Evolutionary conservation across 2,888 invertebrate genomes (phyloP), one percentile per base, ranked within the genome.

Genomic region (Drosophila algonquin): DNA sequence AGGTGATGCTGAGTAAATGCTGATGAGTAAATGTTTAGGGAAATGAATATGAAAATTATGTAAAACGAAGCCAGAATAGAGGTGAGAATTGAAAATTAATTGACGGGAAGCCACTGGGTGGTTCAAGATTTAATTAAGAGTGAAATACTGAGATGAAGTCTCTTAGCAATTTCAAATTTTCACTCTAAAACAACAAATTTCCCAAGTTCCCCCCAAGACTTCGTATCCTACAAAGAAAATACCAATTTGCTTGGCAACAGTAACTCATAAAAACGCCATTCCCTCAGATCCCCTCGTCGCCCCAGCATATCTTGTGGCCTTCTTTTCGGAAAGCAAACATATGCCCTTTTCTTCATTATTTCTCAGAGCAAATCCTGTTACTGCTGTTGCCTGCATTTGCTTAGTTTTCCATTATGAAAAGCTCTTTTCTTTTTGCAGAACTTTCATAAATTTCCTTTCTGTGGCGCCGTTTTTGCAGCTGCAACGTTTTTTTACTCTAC

Each of bases 361-460:
- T 45, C 30, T 45, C 48, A 32, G 14, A 16, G 30, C 10, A 16
- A 16, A 46, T 53, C 40, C 53, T 21, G 46, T 46, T 21, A 32
- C 21, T 24, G 40, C 8, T 55, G 12, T n/a, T 14, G 10, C 45
- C 16, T 9, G 50, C n/a, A 51, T 70, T 47, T 62, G 63, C 55
- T 56, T 73, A 56, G 73, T 52, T 62, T 50, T 35, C 52, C 73
- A 55, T 52, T 52, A 52, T 63, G 44, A 62, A 45, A 51, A 63
- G 56, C 73, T 45, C 9, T 21, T 30, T 47, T 52, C 46, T 24
- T 56, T 48, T 64, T 56, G 50, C 60, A 24, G 50, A 63, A 68
- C 65, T 81, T 63, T 57, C 57, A 57, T 65, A 60, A 54, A 79
- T 53, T 71, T 67, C 55, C 55, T 35, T 50, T 52, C 24, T 40